A percentile compares a stretch with the other conserved stretches of the same genome.
Conservation (phyloP, 2,113 vertebrate genomes). For the Rhinolophus ferrumequinum region DNA sequence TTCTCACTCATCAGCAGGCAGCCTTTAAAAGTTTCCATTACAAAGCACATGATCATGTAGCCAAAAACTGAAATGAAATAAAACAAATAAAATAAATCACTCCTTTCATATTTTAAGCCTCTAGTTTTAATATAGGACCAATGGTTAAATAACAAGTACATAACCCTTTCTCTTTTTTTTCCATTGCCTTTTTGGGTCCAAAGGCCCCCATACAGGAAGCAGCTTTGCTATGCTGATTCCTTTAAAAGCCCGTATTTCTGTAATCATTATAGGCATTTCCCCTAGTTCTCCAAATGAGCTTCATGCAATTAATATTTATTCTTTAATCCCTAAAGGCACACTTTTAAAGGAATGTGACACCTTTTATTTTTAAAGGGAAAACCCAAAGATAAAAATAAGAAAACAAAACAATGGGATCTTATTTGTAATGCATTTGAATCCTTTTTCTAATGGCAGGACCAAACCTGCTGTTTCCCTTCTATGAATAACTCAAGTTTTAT, state of each 20-base stretch:
- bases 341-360: neutral
- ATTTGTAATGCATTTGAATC: neutral
- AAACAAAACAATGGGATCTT: slow-evolving; percentile 16
- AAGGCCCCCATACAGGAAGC: neutral
- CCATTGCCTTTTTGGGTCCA: neutral
- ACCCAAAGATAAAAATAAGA: neutral
- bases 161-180: neutral
- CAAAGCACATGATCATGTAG: neutral
- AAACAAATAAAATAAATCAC: neutral
- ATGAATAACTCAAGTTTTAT: neutral
- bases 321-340: neutral
- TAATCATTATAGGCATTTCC: neutral
- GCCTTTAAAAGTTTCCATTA: neutral
- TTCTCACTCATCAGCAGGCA: neutral
- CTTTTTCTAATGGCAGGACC: neutral
- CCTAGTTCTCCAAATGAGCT: neutral
- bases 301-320: neutral
- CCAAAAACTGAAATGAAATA: neutral
- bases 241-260: neutral
- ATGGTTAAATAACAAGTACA: neutral
- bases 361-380: slow-evolving; percentile 37
- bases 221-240: neutral
- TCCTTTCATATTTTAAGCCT: neutral
- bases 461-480: neutral
- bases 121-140: neutral